A percentile compares a stretch with the other conserved stretches of the same genome.
phyloP scores from a whole-genome alignment of 2,113 vertebrate genomes.

The Euleptes europaea region DNA sequence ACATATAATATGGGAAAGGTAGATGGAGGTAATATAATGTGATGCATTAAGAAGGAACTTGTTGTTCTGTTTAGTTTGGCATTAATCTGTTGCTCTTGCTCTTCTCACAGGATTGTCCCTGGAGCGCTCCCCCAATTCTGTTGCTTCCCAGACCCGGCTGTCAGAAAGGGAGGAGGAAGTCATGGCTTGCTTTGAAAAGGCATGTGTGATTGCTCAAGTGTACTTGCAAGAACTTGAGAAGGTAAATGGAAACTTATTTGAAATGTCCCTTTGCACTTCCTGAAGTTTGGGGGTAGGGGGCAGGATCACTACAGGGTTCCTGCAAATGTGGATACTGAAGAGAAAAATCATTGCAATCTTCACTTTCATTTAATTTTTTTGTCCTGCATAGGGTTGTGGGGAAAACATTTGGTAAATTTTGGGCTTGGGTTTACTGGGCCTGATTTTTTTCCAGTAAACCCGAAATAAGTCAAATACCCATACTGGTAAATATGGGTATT shows the following conservation, averaged over 20 bases:
- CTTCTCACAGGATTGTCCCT: slow-evolving; percentile 87
- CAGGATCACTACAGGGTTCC: background rate
- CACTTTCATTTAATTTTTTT: no score
- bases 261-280: background rate
- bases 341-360: no score
- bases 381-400: no score
- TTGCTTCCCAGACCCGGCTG: slow-evolving; percentile 87
- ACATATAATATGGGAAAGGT: background rate
- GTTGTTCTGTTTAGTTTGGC: background rate
- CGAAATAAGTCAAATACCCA: no score
- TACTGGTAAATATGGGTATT: no score
- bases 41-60: background rate
- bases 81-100: slow-evolving; percentile 29
- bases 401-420: no score
- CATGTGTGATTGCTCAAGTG: slow-evolving; percentile 86
- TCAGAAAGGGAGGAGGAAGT: slow-evolving; percentile 91
- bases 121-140: slow-evolving; percentile 86
- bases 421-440: no score
- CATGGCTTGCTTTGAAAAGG: slow-evolving; percentile 89
- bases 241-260: slow-evolving; percentile 72
- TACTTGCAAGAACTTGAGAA: slow-evolving; percentile 95
- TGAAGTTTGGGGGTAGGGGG: background rate
- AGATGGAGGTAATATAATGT: background rate
- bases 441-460: no score
- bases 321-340: no score